Evolutionary conservation across 2,888 invertebrate genomes (phyloP).

Genomic region (Agrotis puta): DNA sequence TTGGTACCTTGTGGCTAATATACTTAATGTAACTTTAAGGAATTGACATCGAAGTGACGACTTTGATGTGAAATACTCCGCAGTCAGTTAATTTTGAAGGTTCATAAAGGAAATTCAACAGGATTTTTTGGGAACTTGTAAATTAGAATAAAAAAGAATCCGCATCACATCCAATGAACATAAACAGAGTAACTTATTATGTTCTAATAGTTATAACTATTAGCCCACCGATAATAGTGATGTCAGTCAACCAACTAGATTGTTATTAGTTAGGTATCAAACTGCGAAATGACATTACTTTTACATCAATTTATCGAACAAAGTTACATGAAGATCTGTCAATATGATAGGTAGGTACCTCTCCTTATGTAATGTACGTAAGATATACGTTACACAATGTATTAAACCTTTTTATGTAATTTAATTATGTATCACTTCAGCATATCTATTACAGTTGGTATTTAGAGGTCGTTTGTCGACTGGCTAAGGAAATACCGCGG

Average conservation of each 20-base stretch:
- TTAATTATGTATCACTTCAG: conserved; percentile 56
- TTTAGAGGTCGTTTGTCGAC: conserved; percentile 72
- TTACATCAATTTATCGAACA: conserved; percentile 29
- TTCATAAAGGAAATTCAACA: background rate
- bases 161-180: background rate
- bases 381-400: conserved; percentile 39
- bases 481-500: conserved; percentile 72
- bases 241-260: conserved; percentile 22
- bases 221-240: conserved; percentile 40
- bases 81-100: background rate
- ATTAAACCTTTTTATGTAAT: conserved; percentile 57
- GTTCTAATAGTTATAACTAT: conserved; percentile 51
- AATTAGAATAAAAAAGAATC: conserved; percentile 20
- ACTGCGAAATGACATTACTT: conserved; percentile 13
- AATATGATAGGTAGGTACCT: conserved; percentile 18
- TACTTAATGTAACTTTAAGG: background rate
- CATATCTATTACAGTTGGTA: conserved; percentile 65
- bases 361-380: conserved; percentile 47
- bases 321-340: conserved; percentile 45
- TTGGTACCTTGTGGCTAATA: background rate
- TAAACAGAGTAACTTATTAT: conserved; percentile 13
- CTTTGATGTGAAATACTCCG: background rate
- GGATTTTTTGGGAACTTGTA: background rate
- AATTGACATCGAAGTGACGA: background rate
- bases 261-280: conserved; percentile 16